A percentile compares a stretch with the other conserved stretches of the same genome.
phyloP scores from a whole-genome alignment of 2,888 invertebrate species.

The Aphidius colemani region DNA sequence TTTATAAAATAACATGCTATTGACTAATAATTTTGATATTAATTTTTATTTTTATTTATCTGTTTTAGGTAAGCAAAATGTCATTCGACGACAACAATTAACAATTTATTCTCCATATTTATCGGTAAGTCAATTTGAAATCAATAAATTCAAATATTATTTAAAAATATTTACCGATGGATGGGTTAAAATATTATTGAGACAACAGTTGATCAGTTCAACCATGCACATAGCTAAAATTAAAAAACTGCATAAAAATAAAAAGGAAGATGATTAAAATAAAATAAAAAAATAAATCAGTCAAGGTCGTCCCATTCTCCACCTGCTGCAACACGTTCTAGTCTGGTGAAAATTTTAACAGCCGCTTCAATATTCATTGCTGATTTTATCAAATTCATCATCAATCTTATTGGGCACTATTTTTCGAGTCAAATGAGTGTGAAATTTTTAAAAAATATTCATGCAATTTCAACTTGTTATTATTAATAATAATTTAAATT shows the following conservation, averaged over 20 bases:
- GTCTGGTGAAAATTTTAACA: not conserved
- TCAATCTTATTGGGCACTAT: not conserved
- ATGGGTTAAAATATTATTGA: not conserved
- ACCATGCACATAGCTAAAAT: slow-evolving; percentile 5
- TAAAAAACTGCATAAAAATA: not conserved
- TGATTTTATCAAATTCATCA: not conserved
- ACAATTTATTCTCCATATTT: not conserved
- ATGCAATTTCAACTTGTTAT: too few species aligned
- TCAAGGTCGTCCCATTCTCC: slow-evolving; percentile 22
- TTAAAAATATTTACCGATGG: not conserved
- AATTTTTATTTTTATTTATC: slow-evolving; percentile 17
- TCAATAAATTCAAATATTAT: not conserved
- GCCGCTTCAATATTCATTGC: not conserved
- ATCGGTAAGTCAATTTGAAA: slow-evolving; percentile 17
- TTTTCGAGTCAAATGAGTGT: too few species aligned
- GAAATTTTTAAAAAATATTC: too few species aligned
- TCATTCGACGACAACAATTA: not conserved
- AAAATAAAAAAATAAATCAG: slow-evolving; percentile 6
- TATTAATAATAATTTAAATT: too few species aligned
- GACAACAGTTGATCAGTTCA: not conserved
- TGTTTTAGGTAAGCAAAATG: slow-evolving; percentile 29
- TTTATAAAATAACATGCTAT: too few species aligned
- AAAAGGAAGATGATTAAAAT: not conserved
- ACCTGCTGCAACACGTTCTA: slow-evolving; percentile 10
- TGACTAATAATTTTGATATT: too few species aligned